These are phyloP conservation scores for Rhombomys opimus DNA, from an alignment of 2,113 vertebrate species.

Conservation along the genomic window DNA sequence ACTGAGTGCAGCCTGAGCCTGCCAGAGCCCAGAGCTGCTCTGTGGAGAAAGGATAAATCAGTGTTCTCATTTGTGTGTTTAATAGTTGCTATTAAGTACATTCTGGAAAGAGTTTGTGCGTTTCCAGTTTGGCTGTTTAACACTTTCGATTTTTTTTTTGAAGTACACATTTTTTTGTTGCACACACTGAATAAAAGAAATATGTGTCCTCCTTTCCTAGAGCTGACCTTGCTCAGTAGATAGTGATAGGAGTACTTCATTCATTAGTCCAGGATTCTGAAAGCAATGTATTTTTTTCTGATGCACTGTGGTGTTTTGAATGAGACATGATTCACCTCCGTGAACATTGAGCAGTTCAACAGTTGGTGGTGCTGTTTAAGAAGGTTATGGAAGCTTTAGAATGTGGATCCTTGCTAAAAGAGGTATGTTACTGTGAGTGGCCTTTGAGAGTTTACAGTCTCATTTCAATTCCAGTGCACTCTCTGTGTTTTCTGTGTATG, in stretches of 20 bases:
- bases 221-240: background rate
- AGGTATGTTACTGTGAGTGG: background rate
- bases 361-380: background rate
- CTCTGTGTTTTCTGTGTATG: background rate
- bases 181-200: background rate
- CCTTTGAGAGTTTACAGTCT: background rate
- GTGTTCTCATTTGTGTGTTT: background rate
- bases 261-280: fast-evolving
- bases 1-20: background rate
- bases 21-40: background rate
- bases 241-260: fast-evolving
- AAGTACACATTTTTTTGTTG: background rate
- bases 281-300: background rate
- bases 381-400: background rate
- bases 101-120: background rate
- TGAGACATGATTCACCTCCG: background rate
- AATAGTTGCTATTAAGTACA: background rate
- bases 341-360: background rate
- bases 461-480: background rate
- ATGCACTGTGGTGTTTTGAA: background rate
- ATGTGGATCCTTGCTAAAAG: background rate
- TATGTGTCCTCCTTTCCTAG: fast-evolving
- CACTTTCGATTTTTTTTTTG: background rate
- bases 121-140: background rate
- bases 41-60: background rate